These are phyloP conservation scores for Athalia circularis DNA, from an alignment of 2,888 invertebrate genomes.

Conservation along the genomic window DNA sequence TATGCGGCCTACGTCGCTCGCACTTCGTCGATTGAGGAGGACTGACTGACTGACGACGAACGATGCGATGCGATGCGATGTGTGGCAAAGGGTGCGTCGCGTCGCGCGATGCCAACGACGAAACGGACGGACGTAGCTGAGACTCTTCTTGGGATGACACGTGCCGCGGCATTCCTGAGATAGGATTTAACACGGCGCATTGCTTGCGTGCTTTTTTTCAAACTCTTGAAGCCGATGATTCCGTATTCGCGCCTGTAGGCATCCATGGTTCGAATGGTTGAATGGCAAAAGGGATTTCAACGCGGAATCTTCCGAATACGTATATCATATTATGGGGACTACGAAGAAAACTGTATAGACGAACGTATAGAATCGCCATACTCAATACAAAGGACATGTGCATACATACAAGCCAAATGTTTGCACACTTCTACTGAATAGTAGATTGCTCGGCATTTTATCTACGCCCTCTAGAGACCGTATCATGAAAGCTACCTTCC, in stretches of 20 bases:
- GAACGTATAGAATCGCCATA: no score
- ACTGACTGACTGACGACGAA: conserved; percentile 23
- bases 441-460: no score
- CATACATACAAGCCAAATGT: no score
- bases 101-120: conserved; percentile 4
- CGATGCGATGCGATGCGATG: neutral
- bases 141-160: conserved; percentile 11
- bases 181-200: neutral
- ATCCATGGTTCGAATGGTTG: no score
- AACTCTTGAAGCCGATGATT: neutral
- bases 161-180: conserved; percentile 23
- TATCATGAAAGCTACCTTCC: no score
- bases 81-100: conserved; percentile 19
- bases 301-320: no score
- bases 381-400: no score
- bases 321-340: no score
- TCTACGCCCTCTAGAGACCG: no score
- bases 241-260: neutral
- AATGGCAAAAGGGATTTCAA: no score
- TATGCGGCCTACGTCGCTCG: conserved; percentile 33
- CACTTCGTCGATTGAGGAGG: conserved; percentile 26
- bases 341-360: no score
- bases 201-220: neutral
- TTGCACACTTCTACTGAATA: no score
- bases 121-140: conserved; percentile 15